phyloP scores from a whole-genome alignment of 2,888 invertebrate species.

The Cheilosia soror region DNA sequence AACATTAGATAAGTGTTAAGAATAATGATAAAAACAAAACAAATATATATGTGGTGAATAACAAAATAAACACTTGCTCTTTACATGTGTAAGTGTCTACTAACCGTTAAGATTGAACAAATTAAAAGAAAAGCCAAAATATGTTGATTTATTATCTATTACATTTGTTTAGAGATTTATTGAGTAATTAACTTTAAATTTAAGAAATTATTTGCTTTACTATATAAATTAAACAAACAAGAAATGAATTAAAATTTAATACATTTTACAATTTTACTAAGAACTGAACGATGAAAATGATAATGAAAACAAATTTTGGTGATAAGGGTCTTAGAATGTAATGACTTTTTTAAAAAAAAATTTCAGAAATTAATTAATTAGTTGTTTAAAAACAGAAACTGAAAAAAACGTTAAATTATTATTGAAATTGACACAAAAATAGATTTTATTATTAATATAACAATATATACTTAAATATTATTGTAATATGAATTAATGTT shows the following conservation, averaged over 20 bases:
- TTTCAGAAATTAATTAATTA: slow-evolving; percentile 15
- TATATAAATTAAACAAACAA: slow-evolving; percentile 22
- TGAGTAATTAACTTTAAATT: slow-evolving; percentile 41
- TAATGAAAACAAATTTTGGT: slow-evolving; percentile 54
- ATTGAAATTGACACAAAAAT: slow-evolving; percentile 30
- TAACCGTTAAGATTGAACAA: slow-evolving; percentile 38
- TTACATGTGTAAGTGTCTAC: slow-evolving; percentile 50
- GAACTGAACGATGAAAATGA: slow-evolving; percentile 46
- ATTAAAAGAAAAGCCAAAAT: slow-evolving; percentile 1
- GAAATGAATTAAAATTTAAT: not conserved
- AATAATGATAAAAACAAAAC: not conserved
- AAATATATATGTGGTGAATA: not conserved
- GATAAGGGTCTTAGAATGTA: slow-evolving; percentile 66
- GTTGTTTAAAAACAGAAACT: slow-evolving; percentile 17
- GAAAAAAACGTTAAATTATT: slow-evolving; percentile 17
- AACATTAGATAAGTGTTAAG: slow-evolving; percentile 24
- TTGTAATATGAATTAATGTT: slow-evolving; percentile 72
- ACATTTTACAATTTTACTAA: slow-evolving; percentile 42
- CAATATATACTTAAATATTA: slow-evolving; percentile 40
- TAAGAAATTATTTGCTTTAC: slow-evolving; percentile 30
- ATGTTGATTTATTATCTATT: slow-evolving; percentile 52
- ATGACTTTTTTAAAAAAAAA: slow-evolving; percentile 19
- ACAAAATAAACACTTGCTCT: slow-evolving; percentile 40
- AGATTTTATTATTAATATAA: slow-evolving; percentile 46
- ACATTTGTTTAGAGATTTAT: slow-evolving; percentile 64